Evolutionary conservation across 2,888 invertebrate genomes (phyloP), one percentile per base, ranked within the genome.

Genomic region (Campoplex capitator): DNA sequence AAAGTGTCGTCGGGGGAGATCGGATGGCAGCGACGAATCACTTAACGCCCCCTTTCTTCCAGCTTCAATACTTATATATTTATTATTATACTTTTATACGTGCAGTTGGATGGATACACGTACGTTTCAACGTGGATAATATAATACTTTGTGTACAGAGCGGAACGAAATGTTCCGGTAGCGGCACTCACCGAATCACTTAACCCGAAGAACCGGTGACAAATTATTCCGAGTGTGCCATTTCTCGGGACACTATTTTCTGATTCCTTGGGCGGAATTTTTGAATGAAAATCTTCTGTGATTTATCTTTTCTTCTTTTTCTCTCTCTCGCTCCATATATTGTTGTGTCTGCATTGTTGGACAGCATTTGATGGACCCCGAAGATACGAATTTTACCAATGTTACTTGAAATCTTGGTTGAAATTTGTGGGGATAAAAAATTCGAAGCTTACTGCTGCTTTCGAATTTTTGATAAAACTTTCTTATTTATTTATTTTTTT

Each of bases 1-100:
- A 56, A 82, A 80, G 74, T 56, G 79, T 79, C 76, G 62, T 62
- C 58, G 32, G 32, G 83, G 70, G 48, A 86, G 84, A 76, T 84
- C 79, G 67, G 89, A 81, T 92, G 92, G 91, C 93, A 91, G 90
- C 91, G 92, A 93, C 93, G 92, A 93, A 94, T 94, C 93, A 92
- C 93, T 93, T 92, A 92, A 91, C 91, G 86, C 90, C 89, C 79
- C 88, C 76, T 84, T 83, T 87, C 35, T 76, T 81, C 54, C 67
- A 77, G 65, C 79, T 87, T 62, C 13, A 1, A 23, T 2, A 18
- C 18, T 1, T 51, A 28, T 48, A 51, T 35, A n/a, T 45, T 9
- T 35, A n/a, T 23, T 28, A 45, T 45, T 32, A 71, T 71, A 58
- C 38, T 70, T 54, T 28, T 79, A 23, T 38, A 70, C 35, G n/a